Evolutionary conservation across 2,797 vertebrate genomes (phyloP), one percentile per base, ranked within the genome.

Genomic region (Momotus momota): DNA sequence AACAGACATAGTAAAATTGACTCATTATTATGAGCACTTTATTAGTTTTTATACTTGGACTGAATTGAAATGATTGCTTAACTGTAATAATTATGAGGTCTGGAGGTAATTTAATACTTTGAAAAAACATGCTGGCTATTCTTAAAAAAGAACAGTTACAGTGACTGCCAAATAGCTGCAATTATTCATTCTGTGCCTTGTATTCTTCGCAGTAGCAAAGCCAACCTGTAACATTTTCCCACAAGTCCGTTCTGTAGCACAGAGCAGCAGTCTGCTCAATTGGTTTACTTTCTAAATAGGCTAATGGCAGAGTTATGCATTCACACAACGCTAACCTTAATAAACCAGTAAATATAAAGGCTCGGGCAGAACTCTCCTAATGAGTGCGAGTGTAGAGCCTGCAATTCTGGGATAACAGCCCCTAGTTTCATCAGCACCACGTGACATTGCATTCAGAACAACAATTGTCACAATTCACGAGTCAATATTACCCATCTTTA

Each of bases 11-110:
- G 62, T 86, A 90, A 94, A 97, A 94, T 35, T 90, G 89, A 79
- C 94, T 90, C 40, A 41, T 48, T 61, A 77, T 87, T 88, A 86
- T 14, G 33, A 88, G 66, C 60, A 81, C 88, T 94, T 96, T 82
- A 92, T 95, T 90, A 91, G 62, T 93, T 94, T 92, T 96, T 94
- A 90, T 79, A 94, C 51, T 95, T 81, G 73, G 80, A 88, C 55
- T 77, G 77, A 90, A 95, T 40, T 92, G 74, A 95, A 93, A 94
- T 94, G 86, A 95, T 90, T 96, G 85, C 77, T 91, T 95, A 93
- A 94, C 86, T 92, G 77, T 82, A 92, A 64, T 88, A 94, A 95
- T 94, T 86, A 93, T 19, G 66, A 96, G 18, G 88, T 93, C 82
- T 57, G 75, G 48, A 92, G 64, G 94, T 93, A 96, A 95, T 77